phyloP scores from a whole-genome alignment of 2,797 vertebrate genomes.

The Pithecia hirsuta region DNA sequence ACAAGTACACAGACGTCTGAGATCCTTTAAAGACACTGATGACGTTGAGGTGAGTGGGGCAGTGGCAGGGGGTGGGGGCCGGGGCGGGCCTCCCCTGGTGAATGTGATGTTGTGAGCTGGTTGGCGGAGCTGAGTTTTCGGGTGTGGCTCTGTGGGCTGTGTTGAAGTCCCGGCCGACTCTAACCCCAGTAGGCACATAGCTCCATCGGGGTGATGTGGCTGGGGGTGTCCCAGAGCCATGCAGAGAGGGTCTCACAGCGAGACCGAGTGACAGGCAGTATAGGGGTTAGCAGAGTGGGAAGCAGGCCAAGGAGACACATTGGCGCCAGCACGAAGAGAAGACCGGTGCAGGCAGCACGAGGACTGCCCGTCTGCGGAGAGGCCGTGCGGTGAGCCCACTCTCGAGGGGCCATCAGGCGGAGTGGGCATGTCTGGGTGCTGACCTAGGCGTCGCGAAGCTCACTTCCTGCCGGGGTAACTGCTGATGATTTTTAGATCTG shows the following conservation, averaged over 20 bases:
- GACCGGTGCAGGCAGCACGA: accelerated
- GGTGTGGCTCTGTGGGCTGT: background rate
- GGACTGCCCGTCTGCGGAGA: background rate
- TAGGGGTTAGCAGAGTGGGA: background rate
- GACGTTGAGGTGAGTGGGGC: background rate
- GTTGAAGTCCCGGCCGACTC: background rate
- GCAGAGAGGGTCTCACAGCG: background rate
- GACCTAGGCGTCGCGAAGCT: accelerated
- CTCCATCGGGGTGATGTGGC: accelerated
- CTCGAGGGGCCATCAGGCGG: accelerated
- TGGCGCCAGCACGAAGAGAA: background rate
- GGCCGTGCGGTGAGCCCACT: background rate
- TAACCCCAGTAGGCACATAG: background rate
- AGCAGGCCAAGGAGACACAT: background rate
- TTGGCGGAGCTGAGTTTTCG: background rate
- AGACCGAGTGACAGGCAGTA: background rate
- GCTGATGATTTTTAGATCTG: too few species aligned
- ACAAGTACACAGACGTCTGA: background rate
- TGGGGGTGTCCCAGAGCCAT: accelerated
- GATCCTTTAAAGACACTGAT: background rate
- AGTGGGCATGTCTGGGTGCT: background rate
- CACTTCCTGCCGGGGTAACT: background rate
- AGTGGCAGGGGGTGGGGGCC: too few species aligned
- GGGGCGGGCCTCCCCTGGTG: accelerated
- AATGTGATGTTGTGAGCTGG: accelerated